phyloP scores from a whole-genome alignment of 2,888 invertebrate genomes.

The Rotaria socialis region DNA sequence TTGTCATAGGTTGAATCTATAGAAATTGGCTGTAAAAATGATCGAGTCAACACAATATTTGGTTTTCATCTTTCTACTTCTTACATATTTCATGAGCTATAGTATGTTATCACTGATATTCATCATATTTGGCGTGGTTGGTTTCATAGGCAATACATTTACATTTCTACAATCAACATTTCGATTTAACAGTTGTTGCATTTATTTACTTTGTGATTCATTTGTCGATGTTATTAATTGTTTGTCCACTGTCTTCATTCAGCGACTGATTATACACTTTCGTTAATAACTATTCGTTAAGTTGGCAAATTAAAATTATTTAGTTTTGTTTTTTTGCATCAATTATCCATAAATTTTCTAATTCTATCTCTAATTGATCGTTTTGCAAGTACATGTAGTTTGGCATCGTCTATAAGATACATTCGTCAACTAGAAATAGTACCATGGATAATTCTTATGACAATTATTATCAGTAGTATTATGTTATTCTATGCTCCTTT shows the following conservation, averaged over 20 bases:
- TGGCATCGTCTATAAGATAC: neutral
- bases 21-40: no score
- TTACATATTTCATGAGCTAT: no score
- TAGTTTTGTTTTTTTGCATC: neutral
- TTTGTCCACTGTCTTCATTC: neutral
- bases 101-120: neutral
- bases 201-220: slow-evolving; percentile 24
- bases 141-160: neutral
- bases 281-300: neutral
- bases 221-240: neutral
- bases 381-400: neutral
- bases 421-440: neutral
- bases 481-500: neutral
- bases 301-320: neutral
- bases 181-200: neutral
- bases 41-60: no score
- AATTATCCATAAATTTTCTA: neutral
- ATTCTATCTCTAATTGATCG: neutral
- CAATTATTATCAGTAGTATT: neutral
- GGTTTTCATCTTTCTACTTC: no score
- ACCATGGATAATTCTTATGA: neutral
- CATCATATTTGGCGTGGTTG: neutral
- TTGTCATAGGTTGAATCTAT: no score
- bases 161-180: neutral
- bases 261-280: neutral